Base-by-base conservation (phyloP, 2,888 invertebrate species). In the Mongoloraphidia duomilia region DNA sequence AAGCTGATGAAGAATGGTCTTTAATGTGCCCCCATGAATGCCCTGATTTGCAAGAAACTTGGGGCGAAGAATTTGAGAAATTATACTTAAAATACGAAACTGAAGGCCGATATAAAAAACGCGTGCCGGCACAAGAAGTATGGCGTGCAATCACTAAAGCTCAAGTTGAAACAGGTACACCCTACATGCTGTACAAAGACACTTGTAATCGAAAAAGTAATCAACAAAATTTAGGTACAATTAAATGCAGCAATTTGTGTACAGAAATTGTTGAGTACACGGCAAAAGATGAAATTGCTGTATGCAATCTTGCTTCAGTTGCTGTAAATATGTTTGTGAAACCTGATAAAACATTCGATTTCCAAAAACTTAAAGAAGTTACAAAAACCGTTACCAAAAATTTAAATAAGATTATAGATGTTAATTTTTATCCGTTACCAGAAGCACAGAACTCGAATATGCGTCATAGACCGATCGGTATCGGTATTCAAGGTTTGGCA, bases 201-300 rank as follows among this genome's bases (percentile, higher is more conserved):
- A 80, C 93, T 4, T 96, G 97, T 63, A 98, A 98, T 64, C 72
- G 86, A 1, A 98, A 98, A 70, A 92, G 92, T 51, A 98, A 98
- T 67, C 98, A 99, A 61, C 86, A 97, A 66, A 96, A 98, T 70
- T 71, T 98, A 50, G 98, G 98, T 11, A 97, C 97, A 1, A 98
- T 98, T 57, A 95, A 94, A 69, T 92, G 95, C 67, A 93, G 94
- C 59, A 98, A 98, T 67, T 73, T 98, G 37, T 98, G 97, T 65
- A 97, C 98, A 1, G 98, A 99, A 76, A 91, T 98, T 57, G 81
- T 98, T 0, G 90, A 98, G 65, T 98, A 94, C 66, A 91, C 90
- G 3, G 78, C 90, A 11, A 69, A 81, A 2, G 91, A 94, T 68
- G 96, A 97, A 76, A 81, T 95, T 35, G 97, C 97, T 8, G 97